phyloP scores from a whole-genome alignment of 1,140 invertebrate species.

The Reticulitermes speratus region DNA sequence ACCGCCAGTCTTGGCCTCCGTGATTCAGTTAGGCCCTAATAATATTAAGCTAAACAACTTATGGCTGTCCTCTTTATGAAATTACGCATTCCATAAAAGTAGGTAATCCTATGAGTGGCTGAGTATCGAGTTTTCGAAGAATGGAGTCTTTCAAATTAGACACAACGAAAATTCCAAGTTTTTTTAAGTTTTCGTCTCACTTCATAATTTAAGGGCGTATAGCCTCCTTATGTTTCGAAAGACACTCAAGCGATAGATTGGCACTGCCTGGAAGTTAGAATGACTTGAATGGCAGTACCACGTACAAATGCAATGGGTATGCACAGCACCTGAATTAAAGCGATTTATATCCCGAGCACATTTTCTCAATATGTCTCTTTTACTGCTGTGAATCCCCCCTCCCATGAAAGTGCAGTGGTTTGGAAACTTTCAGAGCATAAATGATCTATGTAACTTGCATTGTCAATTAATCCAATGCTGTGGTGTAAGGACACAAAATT shows the following conservation, averaged over 20 bases:
- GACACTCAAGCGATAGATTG: background rate
- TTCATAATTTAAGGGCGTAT: background rate
- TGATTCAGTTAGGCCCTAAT: too few relatives aligned
- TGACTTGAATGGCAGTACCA: background rate
- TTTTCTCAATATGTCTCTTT: constrained; percentile 25
- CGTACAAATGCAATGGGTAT: constrained; percentile 10
- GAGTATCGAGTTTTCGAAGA: too few relatives aligned
- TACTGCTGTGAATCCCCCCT: constrained; percentile 21
- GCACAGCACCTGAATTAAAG: constrained; percentile 18
- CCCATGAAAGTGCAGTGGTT: background rate
- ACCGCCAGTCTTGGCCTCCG: too few relatives aligned
- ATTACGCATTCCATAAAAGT: too few relatives aligned
- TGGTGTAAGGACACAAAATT: too few relatives aligned
- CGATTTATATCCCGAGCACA: constrained; percentile 22
- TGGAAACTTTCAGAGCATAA: background rate
- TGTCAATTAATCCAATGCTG: too few relatives aligned
- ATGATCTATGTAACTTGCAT: background rate
- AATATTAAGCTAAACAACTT: too few relatives aligned
- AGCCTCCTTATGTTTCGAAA: background rate
- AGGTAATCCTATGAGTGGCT: too few relatives aligned
- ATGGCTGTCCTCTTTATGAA: too few relatives aligned
- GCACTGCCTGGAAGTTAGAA: background rate
- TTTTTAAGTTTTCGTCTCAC: too few relatives aligned
- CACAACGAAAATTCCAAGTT: too few relatives aligned
- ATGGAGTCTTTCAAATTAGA: too few relatives aligned